Evolutionary conservation across 1,140 invertebrate genomes (phyloP), one percentile per base, ranked within the genome.

Genomic region (Zeugodacus cucurbitae): DNA sequence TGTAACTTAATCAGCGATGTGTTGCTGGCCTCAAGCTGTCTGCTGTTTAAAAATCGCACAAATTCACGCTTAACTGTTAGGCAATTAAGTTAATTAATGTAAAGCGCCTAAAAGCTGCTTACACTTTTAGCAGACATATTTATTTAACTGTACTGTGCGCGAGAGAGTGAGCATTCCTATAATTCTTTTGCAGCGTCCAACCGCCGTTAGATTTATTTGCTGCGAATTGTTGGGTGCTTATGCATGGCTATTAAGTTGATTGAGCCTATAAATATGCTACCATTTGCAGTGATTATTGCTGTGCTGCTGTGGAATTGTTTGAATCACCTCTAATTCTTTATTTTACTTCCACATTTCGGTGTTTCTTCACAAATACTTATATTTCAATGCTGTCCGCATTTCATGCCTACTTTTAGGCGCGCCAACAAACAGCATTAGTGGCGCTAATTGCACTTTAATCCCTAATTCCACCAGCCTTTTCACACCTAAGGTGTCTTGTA

Each of bases 201-300:
- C 11, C 48, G 48, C 34, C 32, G 4, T 32, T 82, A 26, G 44
- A 8, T 22, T 82, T 29, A 22, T 34, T 22, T 22, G 11, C 48
- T 62, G 88, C 85, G 86, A 87, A 88, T 89, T 87, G 89, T 89
- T 44, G 11, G 11, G 29, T n/a, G 34, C 26, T 44, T 85, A 87
- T 89, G 58, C n/a, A 41, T 87, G 82, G 90, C 90, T 92, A 92
- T 92, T 92, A 92, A 92, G 90, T 91, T 91, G 91, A 92, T 92
- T 92, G 91, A 90, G 91, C 91, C 91, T 92, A 91, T 92, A 92
- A 92, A 92, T 92, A 92, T 92, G 91, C 91, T 89, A 91, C 90
- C 89, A 89, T 92, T 90, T 89, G 89, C 89, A 89, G 91, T 92
- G 91, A 92, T 92, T 91, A 92, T 92, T 90, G 89, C 90, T 64